Base-by-base conservation (phyloP, 1,140 invertebrate genomes). In the Drosophila pallidifrons region DNA sequence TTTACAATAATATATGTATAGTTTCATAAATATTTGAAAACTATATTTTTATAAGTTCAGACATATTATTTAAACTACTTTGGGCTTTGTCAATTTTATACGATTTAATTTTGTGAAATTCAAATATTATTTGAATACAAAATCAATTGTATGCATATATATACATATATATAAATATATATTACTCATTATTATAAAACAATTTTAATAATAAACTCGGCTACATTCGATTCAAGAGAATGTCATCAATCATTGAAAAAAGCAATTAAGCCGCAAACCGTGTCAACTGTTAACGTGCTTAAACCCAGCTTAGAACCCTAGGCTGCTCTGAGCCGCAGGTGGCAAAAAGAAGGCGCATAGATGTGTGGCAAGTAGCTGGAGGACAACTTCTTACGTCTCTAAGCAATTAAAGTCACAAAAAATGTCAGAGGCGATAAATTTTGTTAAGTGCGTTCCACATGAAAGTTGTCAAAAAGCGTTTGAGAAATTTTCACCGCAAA, bases 401-500 rank as follows among this genome's bases (percentile, higher is more conserved):
- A 67, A 75, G 85, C 83, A 87, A 88, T 87, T 87, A 89, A 87
- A 87, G 83, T 79, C 85, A 83, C 80, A 77, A 83, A 88, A 81
- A 87, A 89, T 89, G 85, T 83, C 77, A 77, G 85, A 75, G 51
- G 80, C 83, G 83, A 87, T 87, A 87, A 87, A 87, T 87, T 78
- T 80, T 77, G 87, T 87, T 87, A 89, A 87, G 83, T 87, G 83
- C 83, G 83, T 89, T 87, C 80, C 80, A 74, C 85, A 79, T 67
- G 82, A 89, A 89, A 88, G 83, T 87, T 87, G 83, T 89, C 83
- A 87, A 87, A 88, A 83, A 83, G 80, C 66, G 80, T 88, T 87
- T 80, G 83, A 77, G 60, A 83, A 89, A 89, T 87, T 87, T 87
- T 75, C 83, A 83, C 83, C 77, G 68, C 79, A 59, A 43, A 38